Evolutionary conservation across 2,888 invertebrate species (phyloP).

Genomic region (Ctena decussata): DNA sequence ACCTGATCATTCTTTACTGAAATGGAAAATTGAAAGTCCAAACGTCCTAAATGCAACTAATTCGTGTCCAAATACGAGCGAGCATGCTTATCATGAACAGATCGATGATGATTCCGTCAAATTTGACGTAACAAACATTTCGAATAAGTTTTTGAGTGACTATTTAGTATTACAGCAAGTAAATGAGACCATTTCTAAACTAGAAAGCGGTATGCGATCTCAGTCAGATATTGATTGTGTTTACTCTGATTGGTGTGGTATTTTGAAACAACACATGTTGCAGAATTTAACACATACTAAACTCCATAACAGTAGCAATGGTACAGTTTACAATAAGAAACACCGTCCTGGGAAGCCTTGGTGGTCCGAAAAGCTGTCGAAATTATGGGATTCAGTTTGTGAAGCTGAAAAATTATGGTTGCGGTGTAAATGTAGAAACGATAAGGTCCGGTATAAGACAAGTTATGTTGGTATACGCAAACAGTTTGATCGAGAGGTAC

Average conservation of each 20-base stretch:
- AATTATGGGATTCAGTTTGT: background rate
- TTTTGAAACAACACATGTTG: constrained; percentile 24
- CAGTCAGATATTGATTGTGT: no score
- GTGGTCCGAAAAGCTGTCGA: background rate
- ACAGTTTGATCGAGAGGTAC: background rate
- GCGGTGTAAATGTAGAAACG: background rate
- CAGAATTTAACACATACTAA: background rate
- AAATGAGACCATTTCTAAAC: constrained; percentile 13
- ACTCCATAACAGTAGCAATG: background rate
- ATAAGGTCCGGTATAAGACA: background rate
- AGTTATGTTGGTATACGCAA: background rate
- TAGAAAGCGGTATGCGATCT: no score
- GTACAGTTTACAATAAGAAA: no score
- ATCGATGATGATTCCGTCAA: background rate
- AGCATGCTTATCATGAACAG: background rate
- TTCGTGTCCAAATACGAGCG: background rate
- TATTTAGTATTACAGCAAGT: background rate
- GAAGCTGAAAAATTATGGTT: constrained; percentile 4
- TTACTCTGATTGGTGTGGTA: no score
- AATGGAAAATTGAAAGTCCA: constrained; percentile 16
- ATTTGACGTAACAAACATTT: constrained; percentile 29
- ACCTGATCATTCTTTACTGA: constrained; percentile 30
- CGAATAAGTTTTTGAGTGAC: constrained; percentile 5
- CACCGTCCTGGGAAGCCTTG: background rate
- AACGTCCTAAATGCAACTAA: background rate